Evolutionary conservation across 2,888 invertebrate species (phyloP).

Genomic region (Xestia ashworthii): DNA sequence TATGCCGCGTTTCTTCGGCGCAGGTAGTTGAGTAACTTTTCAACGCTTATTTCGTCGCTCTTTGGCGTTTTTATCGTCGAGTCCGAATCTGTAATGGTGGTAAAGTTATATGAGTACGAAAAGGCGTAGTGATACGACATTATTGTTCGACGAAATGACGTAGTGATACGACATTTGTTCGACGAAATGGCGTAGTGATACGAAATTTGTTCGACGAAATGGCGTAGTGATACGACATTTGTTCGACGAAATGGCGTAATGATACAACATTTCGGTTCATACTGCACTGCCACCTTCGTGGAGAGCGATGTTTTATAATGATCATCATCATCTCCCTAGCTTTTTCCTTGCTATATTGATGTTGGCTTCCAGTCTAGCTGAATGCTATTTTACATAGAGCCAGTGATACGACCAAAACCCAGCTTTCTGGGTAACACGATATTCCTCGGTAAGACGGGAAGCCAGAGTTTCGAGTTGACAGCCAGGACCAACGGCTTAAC

Average conservation of each 20-base stretch:
- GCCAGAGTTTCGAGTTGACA: not conserved
- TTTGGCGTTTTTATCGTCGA: conserved; percentile 73
- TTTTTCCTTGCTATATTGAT: not conserved
- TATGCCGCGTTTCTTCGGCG: conserved; percentile 75
- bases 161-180: not conserved
- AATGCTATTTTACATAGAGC: not conserved
- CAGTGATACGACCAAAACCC: not conserved
- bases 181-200: not conserved
- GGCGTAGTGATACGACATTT: not conserved
- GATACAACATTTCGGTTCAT: not conserved
- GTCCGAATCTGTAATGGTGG: conserved; percentile 75
- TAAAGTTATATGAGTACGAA: conserved; percentile 17
- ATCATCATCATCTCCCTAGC: no score
- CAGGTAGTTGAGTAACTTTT: conserved; percentile 78
- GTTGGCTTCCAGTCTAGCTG: not conserved
- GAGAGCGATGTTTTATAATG: no score
- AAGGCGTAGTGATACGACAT: conserved; percentile 14
- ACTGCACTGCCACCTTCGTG: not conserved
- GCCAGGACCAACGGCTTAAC: not conserved
- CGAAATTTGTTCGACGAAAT: no score
- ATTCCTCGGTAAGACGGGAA: not conserved
- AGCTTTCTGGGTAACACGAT: not conserved
- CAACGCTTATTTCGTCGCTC: conserved; percentile 80
- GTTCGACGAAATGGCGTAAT: no score
- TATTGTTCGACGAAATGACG: conserved; percentile 4